A percentile compares a stretch with the other conserved stretches of the same genome.
Conservation (phyloP, 2,888 invertebrate genomes). For the Baccha elongata region DNA sequence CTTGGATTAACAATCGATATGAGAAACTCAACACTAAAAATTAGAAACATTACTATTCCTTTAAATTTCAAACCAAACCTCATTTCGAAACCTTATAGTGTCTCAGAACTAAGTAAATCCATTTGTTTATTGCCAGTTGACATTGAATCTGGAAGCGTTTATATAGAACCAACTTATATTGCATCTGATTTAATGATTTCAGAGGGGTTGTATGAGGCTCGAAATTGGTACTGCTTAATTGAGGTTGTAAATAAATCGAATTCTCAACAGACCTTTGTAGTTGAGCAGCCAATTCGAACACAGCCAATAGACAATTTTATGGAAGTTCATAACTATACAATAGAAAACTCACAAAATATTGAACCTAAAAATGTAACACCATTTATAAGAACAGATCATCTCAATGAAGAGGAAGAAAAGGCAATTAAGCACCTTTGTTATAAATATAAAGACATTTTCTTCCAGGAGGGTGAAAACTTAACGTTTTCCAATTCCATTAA, state of each 20-base stretch:
- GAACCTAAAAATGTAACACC: neutral
- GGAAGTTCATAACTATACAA: slow-evolving; percentile 25
- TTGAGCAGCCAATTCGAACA: slow-evolving; percentile 52
- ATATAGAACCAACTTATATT: slow-evolving; percentile 4
- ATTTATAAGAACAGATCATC: slow-evolving; percentile 33
- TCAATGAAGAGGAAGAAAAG: slow-evolving; percentile 48
- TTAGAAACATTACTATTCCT: neutral
- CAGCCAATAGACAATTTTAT: slow-evolving; percentile 19
- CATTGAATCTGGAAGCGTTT: slow-evolving; percentile 7
- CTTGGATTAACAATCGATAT: slow-evolving; percentile 16
- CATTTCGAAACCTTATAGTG: neutral
- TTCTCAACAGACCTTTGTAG: slow-evolving; percentile 31
- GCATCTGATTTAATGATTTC: slow-evolving; percentile 31
- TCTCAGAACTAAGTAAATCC: neutral
- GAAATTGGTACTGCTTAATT: slow-evolving; percentile 34
- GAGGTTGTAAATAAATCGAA: slow-evolving; percentile 39
- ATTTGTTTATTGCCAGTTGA: slow-evolving; percentile 9
- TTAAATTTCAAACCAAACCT: slow-evolving; percentile 8
- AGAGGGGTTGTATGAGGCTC: slow-evolving; percentile 45
- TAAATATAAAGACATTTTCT: slow-evolving; percentile 41
- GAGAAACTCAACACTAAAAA: slow-evolving; percentile 4
- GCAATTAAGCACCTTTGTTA: slow-evolving; percentile 25
- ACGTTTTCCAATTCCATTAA: slow-evolving; percentile 40
- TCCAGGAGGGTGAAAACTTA: slow-evolving; percentile 23
- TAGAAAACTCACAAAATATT: slow-evolving; percentile 20